phyloP scores from a whole-genome alignment of 2,113 vertebrate genomes.

The Notarius lentiginosus region DNA sequence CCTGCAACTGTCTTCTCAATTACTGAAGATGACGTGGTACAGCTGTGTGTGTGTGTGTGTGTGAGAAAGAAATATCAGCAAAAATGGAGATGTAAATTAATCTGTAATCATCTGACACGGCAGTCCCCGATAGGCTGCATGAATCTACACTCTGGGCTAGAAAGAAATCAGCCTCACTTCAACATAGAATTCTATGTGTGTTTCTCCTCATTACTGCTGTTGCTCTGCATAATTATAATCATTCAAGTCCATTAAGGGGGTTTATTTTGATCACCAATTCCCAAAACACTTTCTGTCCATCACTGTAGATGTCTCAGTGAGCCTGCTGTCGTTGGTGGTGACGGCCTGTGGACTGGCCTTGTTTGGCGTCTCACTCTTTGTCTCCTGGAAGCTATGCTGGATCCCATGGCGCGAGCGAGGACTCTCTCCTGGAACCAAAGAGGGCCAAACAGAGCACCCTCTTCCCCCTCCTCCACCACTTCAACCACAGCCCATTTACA shows the following conservation, averaged over 20 bases:
- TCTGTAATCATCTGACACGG: neutral
- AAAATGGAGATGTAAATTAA: neutral
- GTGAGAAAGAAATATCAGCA: neutral
- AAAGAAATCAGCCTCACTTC: neutral
- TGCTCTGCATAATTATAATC: neutral
- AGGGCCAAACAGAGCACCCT: conserved; percentile 80
- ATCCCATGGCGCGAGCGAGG: conserved; percentile 95
- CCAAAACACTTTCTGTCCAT: neutral
- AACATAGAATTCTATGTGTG: neutral
- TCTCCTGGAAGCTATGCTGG: conserved; percentile 99
- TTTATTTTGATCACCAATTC: neutral
- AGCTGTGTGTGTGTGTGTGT: no score
- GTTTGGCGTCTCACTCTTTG: conserved; percentile 95
- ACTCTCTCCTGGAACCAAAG: conserved; percentile 81
- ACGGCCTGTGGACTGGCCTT: conserved; percentile 95
- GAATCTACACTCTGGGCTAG: neutral
- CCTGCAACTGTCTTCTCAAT: no score
- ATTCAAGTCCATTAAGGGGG: neutral
- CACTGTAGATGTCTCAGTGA: conserved; percentile 91
- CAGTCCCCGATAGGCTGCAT: neutral
- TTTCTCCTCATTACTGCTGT: neutral
- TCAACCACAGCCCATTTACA: conserved; percentile 80
- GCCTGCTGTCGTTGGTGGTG: conserved; percentile 92
- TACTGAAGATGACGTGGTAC: no score
- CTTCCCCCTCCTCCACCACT: conserved; percentile 56